Percentiles rank a stretch among this genome's conserved stretches.
These are phyloP conservation scores for Frankliniella fusca DNA, from an alignment of 2,888 invertebrate genomes.

Conservation along the genomic window DNA sequence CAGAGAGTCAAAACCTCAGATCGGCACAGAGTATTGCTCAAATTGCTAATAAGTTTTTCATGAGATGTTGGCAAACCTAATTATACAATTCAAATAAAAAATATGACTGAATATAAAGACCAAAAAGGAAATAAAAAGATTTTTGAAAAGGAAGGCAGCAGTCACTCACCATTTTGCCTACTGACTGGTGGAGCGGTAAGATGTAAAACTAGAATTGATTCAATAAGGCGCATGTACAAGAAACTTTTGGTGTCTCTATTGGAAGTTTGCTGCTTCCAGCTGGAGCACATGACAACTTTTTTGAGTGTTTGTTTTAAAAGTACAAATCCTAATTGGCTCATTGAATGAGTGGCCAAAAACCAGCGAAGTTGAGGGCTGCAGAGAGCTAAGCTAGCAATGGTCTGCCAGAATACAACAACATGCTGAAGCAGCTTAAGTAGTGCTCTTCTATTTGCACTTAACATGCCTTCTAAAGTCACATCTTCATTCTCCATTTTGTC, in stretches of 20 bases:
- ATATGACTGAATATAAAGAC: background rate
- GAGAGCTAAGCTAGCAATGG: slow-evolving; percentile 52
- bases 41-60: background rate
- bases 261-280: background rate
- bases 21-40: background rate
- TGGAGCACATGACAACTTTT: background rate
- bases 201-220: slow-evolving; percentile 35
- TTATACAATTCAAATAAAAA: background rate
- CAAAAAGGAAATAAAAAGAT: background rate
- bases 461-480: background rate
- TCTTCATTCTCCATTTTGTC: slow-evolving; percentile 28
- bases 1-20: background rate
- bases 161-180: slow-evolving; percentile 28
- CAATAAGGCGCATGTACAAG: slow-evolving; percentile 36
- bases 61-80: slow-evolving; percentile 19
- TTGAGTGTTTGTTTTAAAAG: slow-evolving; percentile 48
- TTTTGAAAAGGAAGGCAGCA: background rate
- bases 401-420: slow-evolving; percentile 53
- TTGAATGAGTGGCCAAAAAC: slow-evolving; percentile 48
- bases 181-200: slow-evolving; percentile 32
- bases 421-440: slow-evolving; percentile 49
- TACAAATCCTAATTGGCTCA: slow-evolving; percentile 48
- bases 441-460: background rate
- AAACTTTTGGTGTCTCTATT: slow-evolving; percentile 31
- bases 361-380: slow-evolving; percentile 56